Percentiles rank a stretch among this genome's conserved stretches.
Evolutionary conservation across 1,140 invertebrate species (phyloP).

Genomic region (Schmidtea mediterranea): DNA sequence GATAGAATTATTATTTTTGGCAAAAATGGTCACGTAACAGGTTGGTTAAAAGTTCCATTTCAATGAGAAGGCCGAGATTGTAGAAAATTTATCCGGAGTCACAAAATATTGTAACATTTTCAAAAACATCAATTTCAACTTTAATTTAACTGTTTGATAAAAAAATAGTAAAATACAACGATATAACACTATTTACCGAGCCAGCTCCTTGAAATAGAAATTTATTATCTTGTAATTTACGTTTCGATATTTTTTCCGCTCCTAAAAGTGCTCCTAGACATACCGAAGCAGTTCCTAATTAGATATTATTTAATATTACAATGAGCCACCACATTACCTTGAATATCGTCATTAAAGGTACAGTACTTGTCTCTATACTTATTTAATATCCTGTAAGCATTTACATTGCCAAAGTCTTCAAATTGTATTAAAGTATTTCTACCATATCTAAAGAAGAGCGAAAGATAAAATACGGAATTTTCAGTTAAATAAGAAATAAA

Average conservation of each 20-base stretch:
- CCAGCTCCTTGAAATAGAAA: constrained; percentile 73
- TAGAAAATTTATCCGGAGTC: no score
- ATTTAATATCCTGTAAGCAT: constrained; percentile 62
- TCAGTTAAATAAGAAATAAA: no score
- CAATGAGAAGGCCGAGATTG: no score
- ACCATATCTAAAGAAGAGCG: constrained; percentile 29
- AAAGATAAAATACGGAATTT: no score
- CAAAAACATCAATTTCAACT: no score
- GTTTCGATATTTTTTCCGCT: constrained; percentile 45
- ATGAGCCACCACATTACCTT: constrained; percentile 25
- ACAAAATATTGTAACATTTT: no score
- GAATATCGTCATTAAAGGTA: constrained; percentile 88
- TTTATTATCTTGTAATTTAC: constrained; percentile 46
- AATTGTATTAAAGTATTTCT: constrained; percentile 39
- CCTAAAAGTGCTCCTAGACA: constrained; percentile 64
- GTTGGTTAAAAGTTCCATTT: no score
- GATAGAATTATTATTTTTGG: no score
- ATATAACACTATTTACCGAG: constrained; percentile 1
- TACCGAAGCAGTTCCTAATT: constrained; percentile 57
- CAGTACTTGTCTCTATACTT: constrained; percentile 59
- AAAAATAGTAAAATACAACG: no score
- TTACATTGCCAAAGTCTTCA: constrained; percentile 78
- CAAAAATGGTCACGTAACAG: no score
- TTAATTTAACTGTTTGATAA: no score
- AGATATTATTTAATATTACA: not conserved